These are phyloP conservation scores for Leucopternis melanops DNA, from an alignment of 2,113 vertebrate species.

Conservation along the genomic window DNA sequence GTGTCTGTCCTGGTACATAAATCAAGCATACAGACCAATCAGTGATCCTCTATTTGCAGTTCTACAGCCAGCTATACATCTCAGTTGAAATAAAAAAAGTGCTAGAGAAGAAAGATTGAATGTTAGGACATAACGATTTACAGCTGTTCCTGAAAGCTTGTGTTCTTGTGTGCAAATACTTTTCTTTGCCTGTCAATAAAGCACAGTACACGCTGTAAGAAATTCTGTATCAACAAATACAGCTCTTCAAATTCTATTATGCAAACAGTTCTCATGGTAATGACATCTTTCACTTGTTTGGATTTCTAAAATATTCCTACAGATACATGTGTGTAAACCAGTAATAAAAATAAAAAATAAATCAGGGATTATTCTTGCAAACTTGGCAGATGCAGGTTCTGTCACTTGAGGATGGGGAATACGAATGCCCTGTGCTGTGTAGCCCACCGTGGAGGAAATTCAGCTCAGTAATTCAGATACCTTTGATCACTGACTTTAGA, in stretches of 20 bases:
- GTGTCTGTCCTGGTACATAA: background rate
- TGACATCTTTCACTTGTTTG: background rate
- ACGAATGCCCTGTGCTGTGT: background rate
- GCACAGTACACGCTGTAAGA: background rate
- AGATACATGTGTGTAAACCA: background rate
- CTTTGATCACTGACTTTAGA: background rate
- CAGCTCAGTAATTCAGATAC: background rate
- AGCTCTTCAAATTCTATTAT: background rate
- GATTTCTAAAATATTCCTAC: background rate
- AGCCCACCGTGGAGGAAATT: background rate
- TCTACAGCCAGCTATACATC: background rate
- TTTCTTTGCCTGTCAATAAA: background rate
- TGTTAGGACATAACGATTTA: background rate
- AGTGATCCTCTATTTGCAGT: background rate
- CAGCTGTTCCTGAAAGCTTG: background rate
- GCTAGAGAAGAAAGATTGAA: background rate
- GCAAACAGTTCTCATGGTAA: background rate
- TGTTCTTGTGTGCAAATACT: background rate
- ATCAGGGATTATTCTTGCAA: background rate
- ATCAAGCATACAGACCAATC: background rate
- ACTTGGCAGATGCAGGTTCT: background rate
- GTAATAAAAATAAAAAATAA: background rate
- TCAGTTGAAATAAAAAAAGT: background rate
- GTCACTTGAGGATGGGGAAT: background rate
- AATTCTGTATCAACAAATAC: background rate